phyloP scores from a whole-genome alignment of 2,797 vertebrate genomes.

The Lates japonicus region DNA sequence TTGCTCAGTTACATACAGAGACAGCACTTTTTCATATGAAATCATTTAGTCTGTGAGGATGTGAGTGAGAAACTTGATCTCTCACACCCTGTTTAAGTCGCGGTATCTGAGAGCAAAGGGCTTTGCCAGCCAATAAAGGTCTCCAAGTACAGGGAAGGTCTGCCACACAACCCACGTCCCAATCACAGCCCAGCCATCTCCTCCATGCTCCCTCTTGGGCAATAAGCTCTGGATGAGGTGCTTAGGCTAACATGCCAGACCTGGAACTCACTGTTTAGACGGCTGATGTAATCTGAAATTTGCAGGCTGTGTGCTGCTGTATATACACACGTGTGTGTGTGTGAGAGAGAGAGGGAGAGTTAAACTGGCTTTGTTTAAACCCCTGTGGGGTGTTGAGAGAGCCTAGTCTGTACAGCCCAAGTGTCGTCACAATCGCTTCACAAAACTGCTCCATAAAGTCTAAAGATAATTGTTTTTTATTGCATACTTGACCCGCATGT shows the following conservation, averaged over 20 bases:
- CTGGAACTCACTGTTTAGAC: conserved; percentile 52
- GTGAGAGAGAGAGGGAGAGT: conserved; percentile 16
- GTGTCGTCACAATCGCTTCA: conserved; percentile 52
- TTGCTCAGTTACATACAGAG: conserved; percentile 8
- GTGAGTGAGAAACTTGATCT: conserved; percentile 37
- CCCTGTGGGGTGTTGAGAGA: conserved; percentile 47
- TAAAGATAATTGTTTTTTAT: conserved; percentile 68
- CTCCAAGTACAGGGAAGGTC: conserved; percentile 49
- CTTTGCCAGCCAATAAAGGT: conserved; percentile 53
- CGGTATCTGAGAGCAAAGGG: conserved; percentile 38
- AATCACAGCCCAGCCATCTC: conserved; percentile 42
- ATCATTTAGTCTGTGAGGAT: conserved; percentile 40
- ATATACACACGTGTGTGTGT: not conserved
- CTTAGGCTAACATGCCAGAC: conserved; percentile 56
- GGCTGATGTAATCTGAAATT: conserved; percentile 67
- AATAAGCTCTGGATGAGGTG: conserved; percentile 69
- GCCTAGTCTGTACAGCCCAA: conserved; percentile 26
- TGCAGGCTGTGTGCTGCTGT: conserved; percentile 42
- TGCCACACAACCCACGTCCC: conserved; percentile 27
- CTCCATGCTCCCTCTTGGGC: conserved; percentile 46
- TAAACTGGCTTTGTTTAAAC: conserved; percentile 59
- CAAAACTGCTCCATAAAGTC: conserved; percentile 49
- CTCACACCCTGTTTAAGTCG: conserved; percentile 47
- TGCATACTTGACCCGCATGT: conserved; percentile 52
- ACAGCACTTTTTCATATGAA: conserved; percentile 25